Conservation (phyloP, 2,113 vertebrate genomes). For the Hypocryptadius cinnamomeus region DNA sequence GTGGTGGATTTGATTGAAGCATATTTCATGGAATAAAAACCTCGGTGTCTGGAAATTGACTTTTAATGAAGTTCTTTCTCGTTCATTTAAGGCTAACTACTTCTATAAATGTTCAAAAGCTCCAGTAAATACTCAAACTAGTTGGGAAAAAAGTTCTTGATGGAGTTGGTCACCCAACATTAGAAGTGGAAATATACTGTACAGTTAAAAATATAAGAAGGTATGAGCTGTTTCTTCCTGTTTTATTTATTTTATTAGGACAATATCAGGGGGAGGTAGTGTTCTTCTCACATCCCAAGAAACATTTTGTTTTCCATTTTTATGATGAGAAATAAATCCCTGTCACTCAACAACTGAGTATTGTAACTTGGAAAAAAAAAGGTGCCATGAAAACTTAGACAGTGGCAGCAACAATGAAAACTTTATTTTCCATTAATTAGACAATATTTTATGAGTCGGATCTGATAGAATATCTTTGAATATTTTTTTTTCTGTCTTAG, state of each 20-base stretch:
- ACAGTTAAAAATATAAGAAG: constrained; percentile 75
- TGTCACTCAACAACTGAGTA: background rate
- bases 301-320: background rate
- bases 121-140: constrained; percentile 73
- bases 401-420: background rate
- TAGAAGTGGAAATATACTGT: constrained; percentile 77
- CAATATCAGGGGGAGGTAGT: background rate
- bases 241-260: background rate
- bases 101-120: constrained; percentile 73
- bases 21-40: background rate
- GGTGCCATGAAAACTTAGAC: background rate
- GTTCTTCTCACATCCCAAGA: background rate
- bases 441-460: background rate
- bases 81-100: constrained; percentile 76
- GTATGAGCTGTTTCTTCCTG: constrained; percentile 47
- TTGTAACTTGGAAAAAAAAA: background rate
- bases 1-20: background rate
- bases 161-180: constrained; percentile 66
- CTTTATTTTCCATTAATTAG: background rate
- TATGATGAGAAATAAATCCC: background rate
- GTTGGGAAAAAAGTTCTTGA: constrained; percentile 73
- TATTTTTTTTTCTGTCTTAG: background rate
- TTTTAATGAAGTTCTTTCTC: constrained; percentile 23
- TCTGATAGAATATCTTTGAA: background rate
- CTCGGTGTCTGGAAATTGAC: background rate